Evolutionary conservation across 2,113 vertebrate species (phyloP).

Genomic region (Archocentrus centrarchus): DNA sequence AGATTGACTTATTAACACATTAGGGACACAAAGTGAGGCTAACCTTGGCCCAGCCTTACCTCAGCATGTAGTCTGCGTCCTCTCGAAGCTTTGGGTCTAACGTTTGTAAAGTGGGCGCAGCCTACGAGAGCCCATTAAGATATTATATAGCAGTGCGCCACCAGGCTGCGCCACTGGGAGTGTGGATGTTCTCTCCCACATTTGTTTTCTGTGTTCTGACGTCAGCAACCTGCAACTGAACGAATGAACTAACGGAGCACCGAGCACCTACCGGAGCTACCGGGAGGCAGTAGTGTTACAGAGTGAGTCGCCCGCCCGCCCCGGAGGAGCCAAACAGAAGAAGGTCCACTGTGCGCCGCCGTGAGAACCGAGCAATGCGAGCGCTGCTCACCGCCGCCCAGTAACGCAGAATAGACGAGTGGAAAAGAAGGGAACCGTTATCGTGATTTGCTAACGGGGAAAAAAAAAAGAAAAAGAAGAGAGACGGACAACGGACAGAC

Average conservation of each 20-base stretch:
- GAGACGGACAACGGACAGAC: slow-evolving; percentile 26
- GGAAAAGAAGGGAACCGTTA: slow-evolving; percentile 54
- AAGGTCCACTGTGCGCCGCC: slow-evolving; percentile 73
- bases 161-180: slow-evolving; percentile 47
- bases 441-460: slow-evolving; percentile 49
- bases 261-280: slow-evolving; percentile 68
- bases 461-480: background rate
- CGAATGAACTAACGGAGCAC: slow-evolving; percentile 45
- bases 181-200: background rate
- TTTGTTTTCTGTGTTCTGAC: slow-evolving; percentile 58
- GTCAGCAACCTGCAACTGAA: slow-evolving; percentile 74
- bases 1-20: no score
- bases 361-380: slow-evolving; percentile 80
- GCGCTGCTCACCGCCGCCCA: slow-evolving; percentile 77
- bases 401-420: slow-evolving; percentile 29
- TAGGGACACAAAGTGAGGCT: no score
- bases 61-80: background rate
- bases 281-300: slow-evolving; percentile 69
- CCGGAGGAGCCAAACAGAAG: slow-evolving; percentile 61
- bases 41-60: background rate
- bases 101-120: background rate
- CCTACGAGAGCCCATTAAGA: no score
- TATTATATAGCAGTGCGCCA: background rate
- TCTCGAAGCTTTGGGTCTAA: background rate
- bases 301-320: slow-evolving; percentile 63